Evolutionary conservation across 2,797 vertebrate species (phyloP), one percentile per base, ranked within the genome.

Genomic region (Tadarida brasiliensis): DNA sequence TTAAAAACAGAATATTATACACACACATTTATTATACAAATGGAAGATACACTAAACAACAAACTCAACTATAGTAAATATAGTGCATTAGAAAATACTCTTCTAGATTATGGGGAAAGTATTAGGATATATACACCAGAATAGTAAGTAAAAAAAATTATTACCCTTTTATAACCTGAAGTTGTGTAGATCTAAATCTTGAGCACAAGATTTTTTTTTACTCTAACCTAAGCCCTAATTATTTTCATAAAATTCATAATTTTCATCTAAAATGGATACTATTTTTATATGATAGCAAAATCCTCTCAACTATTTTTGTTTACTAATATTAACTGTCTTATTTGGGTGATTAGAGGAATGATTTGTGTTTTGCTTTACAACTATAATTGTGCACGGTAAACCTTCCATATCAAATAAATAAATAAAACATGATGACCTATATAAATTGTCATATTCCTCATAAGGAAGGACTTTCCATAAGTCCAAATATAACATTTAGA

Each of bases 321-420:
- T 91, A n/a, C 2, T 59, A 28, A 24, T 57, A 78, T 9, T 71
- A 54, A 16, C 15, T 92, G 28, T 87, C 35, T 70, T 87, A 73
- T 65, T 71, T 59, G 15, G 1, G 5, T 47, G 22, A 39, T 92
- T 28, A 81, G 19, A 89, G 54, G 20, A 84, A 76, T 83, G 35
- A 88, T 63, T 88, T 90, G 65, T 73, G 20, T 82, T 95, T 93
- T 89, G 20, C 12, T 92, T 95, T 77, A n/a, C 20, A 81, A 51
- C 82, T 77, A 30, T 87, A 87, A 81, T n/a, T 84, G 6, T 67
- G n/a, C 0, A 28, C 33, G 19, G 20, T 14, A 91, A 81, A 33
- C 4, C 26, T 17, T 87, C 94, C 26, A 30, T 83, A 44, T 16
- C 26, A 94, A 91, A 91, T 57, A 12, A 57, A 57, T 82, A 24